Conservation (phyloP, 2,888 invertebrate genomes). For the Seira sanloemensis region DNA sequence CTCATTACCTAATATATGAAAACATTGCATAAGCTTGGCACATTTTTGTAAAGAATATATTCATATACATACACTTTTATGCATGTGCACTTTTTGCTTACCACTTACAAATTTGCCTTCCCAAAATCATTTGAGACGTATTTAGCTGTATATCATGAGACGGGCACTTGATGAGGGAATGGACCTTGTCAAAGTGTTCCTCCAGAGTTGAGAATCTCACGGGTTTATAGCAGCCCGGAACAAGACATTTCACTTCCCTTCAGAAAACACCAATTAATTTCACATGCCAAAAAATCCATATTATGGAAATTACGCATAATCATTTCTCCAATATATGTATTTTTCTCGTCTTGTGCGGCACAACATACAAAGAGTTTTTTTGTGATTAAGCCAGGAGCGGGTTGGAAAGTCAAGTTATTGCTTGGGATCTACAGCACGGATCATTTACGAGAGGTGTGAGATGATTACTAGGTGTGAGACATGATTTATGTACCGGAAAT, state of each 20-base stretch:
- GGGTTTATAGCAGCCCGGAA: constrained; percentile 65
- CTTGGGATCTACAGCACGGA: constrained; percentile 43
- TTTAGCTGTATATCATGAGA: constrained; percentile 42
- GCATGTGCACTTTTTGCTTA: background rate
- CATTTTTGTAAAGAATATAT: too few species aligned
- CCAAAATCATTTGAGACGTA: constrained; percentile 60
- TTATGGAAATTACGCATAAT: background rate
- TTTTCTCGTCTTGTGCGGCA: background rate
- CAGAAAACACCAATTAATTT: constrained; percentile 31
- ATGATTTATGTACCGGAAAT: constrained; percentile 67
- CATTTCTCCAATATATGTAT: background rate
- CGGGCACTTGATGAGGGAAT: constrained; percentile 35
- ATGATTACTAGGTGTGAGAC: constrained; percentile 60
- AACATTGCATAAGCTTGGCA: background rate
- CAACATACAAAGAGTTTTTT: background rate
- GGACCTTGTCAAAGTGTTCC: constrained; percentile 57
- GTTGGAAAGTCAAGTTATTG: background rate
- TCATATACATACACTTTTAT: background rate
- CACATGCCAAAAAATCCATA: too few species aligned
- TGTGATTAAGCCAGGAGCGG: background rate
- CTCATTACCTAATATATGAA: constrained; percentile 40
- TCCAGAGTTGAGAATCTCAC: constrained; percentile 47
- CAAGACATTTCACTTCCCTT: constrained; percentile 68
- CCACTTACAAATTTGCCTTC: constrained; percentile 50
- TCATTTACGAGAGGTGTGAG: constrained; percentile 63